phyloP scores from a whole-genome alignment of 2,888 invertebrate species.

The Xestoiulus laeticollis region DNA sequence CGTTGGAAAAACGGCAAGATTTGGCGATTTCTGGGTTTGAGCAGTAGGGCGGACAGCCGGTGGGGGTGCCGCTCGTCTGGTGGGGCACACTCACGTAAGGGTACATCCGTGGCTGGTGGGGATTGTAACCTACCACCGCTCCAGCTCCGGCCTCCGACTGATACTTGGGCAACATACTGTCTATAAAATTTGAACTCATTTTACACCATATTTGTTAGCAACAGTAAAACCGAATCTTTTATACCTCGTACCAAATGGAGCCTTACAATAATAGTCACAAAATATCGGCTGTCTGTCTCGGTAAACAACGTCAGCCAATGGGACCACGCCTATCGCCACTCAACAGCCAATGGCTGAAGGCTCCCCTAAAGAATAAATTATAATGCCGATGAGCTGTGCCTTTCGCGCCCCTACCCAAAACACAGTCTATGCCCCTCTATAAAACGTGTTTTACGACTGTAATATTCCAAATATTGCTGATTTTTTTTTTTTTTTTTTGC shows the following conservation, averaged over 20 bases:
- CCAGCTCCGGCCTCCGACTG: constrained; percentile 65
- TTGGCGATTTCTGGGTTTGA: constrained; percentile 77
- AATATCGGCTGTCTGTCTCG: constrained; percentile 56
- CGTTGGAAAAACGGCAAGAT: constrained; percentile 78
- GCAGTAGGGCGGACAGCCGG: constrained; percentile 67
- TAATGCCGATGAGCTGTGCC: constrained; percentile 52
- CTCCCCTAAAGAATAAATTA: constrained; percentile 53
- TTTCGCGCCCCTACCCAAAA: constrained; percentile 42
- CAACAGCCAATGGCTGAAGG: constrained; percentile 45
- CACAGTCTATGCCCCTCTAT: constrained; percentile 45
- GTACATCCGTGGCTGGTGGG: constrained; percentile 80
- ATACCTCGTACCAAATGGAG: constrained; percentile 57
- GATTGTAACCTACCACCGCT: constrained; percentile 66
- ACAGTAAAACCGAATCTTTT: constrained; percentile 58
- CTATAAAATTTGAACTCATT: constrained; percentile 98
- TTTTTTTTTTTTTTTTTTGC: too few relatives aligned
- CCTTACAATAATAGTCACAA: constrained; percentile 56
- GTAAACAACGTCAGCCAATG: constrained; percentile 55
- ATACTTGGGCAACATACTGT: constrained; percentile 97
- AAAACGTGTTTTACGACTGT: constrained; percentile 20
- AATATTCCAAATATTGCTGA: constrained; percentile 38
- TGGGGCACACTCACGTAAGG: constrained; percentile 86
- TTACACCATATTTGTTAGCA: constrained; percentile 62
- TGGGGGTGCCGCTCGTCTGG: constrained; percentile 66
- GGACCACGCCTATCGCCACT: constrained; percentile 32